Percentiles rank a stretch among this genome's conserved stretches.
Conservation (phyloP, 2,113 vertebrate species). For the Alligator mississippiensis region DNA sequence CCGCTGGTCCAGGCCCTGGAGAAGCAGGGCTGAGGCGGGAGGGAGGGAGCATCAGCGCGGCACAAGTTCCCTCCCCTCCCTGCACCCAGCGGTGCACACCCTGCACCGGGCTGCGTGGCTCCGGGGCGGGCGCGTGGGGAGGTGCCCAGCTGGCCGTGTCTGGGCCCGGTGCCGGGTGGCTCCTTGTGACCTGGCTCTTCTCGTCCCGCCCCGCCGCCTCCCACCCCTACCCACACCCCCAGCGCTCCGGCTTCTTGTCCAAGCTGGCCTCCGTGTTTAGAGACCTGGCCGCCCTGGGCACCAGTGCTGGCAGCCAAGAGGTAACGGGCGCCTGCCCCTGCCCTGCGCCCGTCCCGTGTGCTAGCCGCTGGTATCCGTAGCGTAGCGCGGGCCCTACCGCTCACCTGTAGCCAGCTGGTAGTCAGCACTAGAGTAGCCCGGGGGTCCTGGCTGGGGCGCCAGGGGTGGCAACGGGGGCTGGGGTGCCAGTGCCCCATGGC, state of each 20-base stretch:
- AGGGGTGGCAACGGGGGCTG: no score
- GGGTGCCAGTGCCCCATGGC: no score
- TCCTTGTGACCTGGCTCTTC: background rate
- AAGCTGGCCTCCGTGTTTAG: slow-evolving; percentile 85
- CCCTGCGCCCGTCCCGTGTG: slow-evolving; percentile 6
- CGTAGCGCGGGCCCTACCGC: background rate
- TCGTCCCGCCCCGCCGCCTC: background rate
- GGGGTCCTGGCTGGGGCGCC: background rate
- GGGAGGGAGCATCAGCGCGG: background rate
- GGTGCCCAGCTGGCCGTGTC: background rate
- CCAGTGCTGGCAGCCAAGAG: slow-evolving; percentile 78
- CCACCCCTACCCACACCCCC: slow-evolving; percentile 59
- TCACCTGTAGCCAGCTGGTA: background rate
- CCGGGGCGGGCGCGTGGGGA: rapidly evolving
- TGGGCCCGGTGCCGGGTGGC: rapidly evolving
- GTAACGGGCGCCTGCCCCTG: slow-evolving; percentile 72
- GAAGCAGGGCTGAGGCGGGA: background rate
- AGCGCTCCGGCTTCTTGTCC: slow-evolving; percentile 85
- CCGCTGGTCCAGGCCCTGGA: no score
- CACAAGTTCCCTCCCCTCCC: rapidly evolving
- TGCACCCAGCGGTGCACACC: rapidly evolving
- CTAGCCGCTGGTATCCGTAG: slow-evolving; percentile 25
- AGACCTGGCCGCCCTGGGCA: slow-evolving; percentile 80
- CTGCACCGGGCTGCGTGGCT: background rate
- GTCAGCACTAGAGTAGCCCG: rapidly evolving